Base-by-base conservation (phyloP, 2,888 invertebrate genomes). In the Prenolepis imparis region DNA sequence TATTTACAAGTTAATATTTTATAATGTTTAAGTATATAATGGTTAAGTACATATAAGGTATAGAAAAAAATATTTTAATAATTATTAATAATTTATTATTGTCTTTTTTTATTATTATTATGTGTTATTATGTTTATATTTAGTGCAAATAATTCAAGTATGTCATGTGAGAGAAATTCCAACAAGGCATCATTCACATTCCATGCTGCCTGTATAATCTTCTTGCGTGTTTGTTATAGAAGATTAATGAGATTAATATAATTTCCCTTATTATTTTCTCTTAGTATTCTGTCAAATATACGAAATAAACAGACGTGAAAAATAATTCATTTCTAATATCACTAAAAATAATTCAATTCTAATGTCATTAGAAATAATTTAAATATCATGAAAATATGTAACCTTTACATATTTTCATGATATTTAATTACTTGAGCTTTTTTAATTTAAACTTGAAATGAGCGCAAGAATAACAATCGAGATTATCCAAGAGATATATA, bases 91-190 rank as follows among this genome's bases (percentile, higher is more conserved):
- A 44, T 15, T 5, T 5, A n/a, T n/a, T n/a, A n/a, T n/a, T n/a
- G n/a, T n/a, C n/a, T n/a, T n/a, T n/a, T n/a, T n/a, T n/a, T n/a
- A n/a, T n/a, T n/a, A n/a, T n/a, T n/a, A n/a, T n/a, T n/a, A n/a
- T n/a, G n/a, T n/a, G n/a, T 57, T 32, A 72, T 55, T 18, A 39
- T 15, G 21, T 72, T 39, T 57, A 57, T 24, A 57, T 36, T 72
- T 36, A 24, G 11, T 24, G 21, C 15, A 70, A 72, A 18, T 4
- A 8, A 39, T 55, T 70, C 15, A 3, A 72, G 15, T 24, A 18
- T 36, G 15, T 24, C 21, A 55, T 3, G 8, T 70, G 9, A 70
- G 52, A 52, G 12, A 32, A 15, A 44, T 44, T 44, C 21, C 9
- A 21, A 55, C 55, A 36, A 18, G 8, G 15, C 15, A 55, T 70